Percentiles rank a stretch among this genome's conserved stretches.
Evolutionary conservation across 2,797 vertebrate species (phyloP).

Genomic region (Neosalanx taihuensis): DNA sequence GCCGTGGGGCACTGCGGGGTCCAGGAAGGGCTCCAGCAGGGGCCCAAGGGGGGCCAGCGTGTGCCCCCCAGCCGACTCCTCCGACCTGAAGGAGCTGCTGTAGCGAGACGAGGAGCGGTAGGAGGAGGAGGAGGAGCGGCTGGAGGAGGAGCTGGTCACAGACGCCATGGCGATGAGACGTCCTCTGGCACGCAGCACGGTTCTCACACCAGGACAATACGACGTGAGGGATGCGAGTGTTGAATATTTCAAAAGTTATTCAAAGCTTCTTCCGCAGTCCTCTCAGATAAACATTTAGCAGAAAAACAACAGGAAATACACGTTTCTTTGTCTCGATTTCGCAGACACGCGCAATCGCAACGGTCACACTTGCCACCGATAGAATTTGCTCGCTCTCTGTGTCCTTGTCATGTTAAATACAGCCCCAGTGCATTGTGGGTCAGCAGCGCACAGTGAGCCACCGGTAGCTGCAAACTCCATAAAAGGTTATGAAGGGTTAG

Average conservation of each 20-base stretch:
- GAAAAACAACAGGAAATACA: neutral
- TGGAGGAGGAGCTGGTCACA: slow-evolving; percentile 58
- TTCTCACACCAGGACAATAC: neutral
- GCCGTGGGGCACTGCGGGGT: slow-evolving; percentile 46
- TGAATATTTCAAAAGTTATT: no score
- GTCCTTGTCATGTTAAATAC: slow-evolving; percentile 50
- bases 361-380: neutral
- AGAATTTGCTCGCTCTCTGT: slow-evolving; percentile 8
- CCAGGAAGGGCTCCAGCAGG: slow-evolving; percentile 64
- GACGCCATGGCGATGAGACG: slow-evolving; percentile 55
- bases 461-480: slow-evolving; percentile 52
- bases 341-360: no score
- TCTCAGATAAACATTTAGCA: neutral
- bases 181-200: neutral
- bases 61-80: slow-evolving; percentile 48
- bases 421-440: slow-evolving; percentile 64
- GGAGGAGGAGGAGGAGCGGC: slow-evolving; percentile 60
- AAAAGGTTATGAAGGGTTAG: slow-evolving; percentile 57
- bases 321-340: no score
- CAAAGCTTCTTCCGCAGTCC: neutral
- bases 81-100: slow-evolving; percentile 66
- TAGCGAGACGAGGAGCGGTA: slow-evolving; percentile 61
- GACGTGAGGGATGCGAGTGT: no score
- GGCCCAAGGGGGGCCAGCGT: slow-evolving; percentile 51
- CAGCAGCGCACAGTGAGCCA: slow-evolving; percentile 35